Base-by-base conservation (phyloP, 2,113 vertebrate genomes). In the Tetrao urogallus region DNA sequence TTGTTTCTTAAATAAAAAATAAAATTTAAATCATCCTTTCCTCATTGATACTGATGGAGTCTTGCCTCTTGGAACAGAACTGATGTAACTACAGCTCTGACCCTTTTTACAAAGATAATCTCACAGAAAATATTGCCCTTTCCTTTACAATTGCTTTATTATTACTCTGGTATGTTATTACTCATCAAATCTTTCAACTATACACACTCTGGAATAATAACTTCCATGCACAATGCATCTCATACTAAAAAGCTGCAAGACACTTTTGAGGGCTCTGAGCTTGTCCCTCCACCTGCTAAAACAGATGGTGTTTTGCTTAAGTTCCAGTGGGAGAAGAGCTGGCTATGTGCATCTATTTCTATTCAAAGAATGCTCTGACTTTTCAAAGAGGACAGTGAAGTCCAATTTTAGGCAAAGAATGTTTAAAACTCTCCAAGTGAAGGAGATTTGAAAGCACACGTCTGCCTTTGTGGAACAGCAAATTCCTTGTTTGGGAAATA, bases 281-380 rank as follows among this genome's bases (percentile, higher is more conserved):
- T 93, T 94, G 42, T 89, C 93, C 84, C 47, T 93, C 86, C 91
- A 94, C 87, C 89, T 96, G 94, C 96, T 94, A 60, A 93, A 96
- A 89, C 94, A 96, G 92, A 95, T 95, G 94, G 91, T 94, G 94
- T 96, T 96, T 96, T 96, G 87, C 91, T 96, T 96, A 71, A n/a
- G 85, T 50, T 92, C 91, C 91, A 80, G 64, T 91, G 94, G 92
- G 92, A 96, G 65, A 61, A 92, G 79, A 91, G 64, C 38, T 92
- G 91, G 88, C 87, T 74, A 61, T 50, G 52, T 71, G 64, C 38
- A 91, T 58, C 8, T 50, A 93, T 86, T 95, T 86, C 83, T 78
- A 90, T 72, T 93, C 92, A 96, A 96, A 94, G 73, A 86, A 96
- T 93, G 52, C 86, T 94, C 80, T 95, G 64, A 94, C 50, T 93